A percentile compares a stretch with the other conserved stretches of the same genome.
These are phyloP conservation scores for Heliconius ismenius DNA, from an alignment of 2,888 invertebrate species.

Conservation along the genomic window DNA sequence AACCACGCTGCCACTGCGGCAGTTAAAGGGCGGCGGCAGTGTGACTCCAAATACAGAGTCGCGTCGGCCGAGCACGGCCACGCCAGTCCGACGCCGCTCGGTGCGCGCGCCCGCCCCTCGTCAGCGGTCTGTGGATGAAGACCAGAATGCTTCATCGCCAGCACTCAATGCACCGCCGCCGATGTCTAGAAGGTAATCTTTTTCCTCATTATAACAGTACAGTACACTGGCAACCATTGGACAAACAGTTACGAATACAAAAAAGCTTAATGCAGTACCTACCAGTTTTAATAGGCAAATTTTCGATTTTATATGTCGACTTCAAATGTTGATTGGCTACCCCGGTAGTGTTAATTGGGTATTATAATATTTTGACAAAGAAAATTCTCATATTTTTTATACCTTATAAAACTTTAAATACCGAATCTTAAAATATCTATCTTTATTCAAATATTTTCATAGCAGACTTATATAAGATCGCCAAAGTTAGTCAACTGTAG, in stretches of 20 bases:
- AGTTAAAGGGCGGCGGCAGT: constrained; percentile 86
- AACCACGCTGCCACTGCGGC: constrained; percentile 79
- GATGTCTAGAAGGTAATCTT: constrained; percentile 85
- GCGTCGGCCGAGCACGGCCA: constrained; percentile 83
- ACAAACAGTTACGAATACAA: too few species aligned
- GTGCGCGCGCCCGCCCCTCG: constrained; percentile 83
- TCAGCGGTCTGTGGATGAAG: constrained; percentile 93
- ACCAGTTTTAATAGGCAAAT: too few species aligned
- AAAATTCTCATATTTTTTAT: not conserved
- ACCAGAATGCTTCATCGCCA: constrained; percentile 66
- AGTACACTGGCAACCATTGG: too few species aligned
- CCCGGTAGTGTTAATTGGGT: too few species aligned
- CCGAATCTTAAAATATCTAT: constrained; percentile 1
- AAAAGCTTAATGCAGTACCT: too few species aligned
- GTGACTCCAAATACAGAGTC: constrained; percentile 81
- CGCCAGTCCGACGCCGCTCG: constrained; percentile 82
- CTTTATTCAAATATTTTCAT: constrained; percentile 11
- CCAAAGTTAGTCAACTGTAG: constrained; percentile 35
- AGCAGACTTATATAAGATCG: constrained; percentile 25
- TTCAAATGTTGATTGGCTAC: not conserved
- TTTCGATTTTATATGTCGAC: not conserved
- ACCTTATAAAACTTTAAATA: not conserved
- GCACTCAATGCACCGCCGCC: constrained; percentile 86
- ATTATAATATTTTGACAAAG: not conserved
- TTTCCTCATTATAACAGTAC: too few species aligned